Conservation (phyloP, 2,888 invertebrate species). For the Chalcosyrphus nemorum region DNA sequence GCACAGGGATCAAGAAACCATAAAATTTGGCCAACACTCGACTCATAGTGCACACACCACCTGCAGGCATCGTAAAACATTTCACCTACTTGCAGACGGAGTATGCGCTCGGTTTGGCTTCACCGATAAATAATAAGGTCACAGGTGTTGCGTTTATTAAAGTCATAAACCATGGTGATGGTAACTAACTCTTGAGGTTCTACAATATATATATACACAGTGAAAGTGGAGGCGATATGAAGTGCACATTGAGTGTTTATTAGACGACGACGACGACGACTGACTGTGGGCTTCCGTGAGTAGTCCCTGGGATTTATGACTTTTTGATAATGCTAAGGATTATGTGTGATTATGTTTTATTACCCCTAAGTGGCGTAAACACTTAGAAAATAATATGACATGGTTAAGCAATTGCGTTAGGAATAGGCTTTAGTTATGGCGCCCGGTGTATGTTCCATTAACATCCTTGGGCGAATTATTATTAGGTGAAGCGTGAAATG, state of each 20-base stretch:
- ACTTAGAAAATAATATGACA: constrained; percentile 61
- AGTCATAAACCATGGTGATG: constrained; percentile 69
- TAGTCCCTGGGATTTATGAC: constrained; percentile 65
- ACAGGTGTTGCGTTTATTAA: constrained; percentile 73
- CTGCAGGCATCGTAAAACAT: constrained; percentile 59
- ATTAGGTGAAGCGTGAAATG: not conserved
- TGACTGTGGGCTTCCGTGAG: constrained; percentile 61
- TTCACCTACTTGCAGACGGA: constrained; percentile 1
- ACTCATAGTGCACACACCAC: constrained; percentile 36
- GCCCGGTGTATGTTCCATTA: not conserved
- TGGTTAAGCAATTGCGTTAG: constrained; percentile 29
- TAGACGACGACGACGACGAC: constrained; percentile 49
- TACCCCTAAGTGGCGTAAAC: constrained; percentile 65
- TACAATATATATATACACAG: not conserved
- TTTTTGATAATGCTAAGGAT: constrained; percentile 71
- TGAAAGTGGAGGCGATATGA: constrained; percentile 35
- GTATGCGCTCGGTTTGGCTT: constrained; percentile 37
- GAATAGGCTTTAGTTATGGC: not conserved
- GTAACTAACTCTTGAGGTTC: constrained; percentile 62
- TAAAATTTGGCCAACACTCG: constrained; percentile 42
- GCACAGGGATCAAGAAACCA: constrained; percentile 6
- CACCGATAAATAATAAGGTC: constrained; percentile 69
- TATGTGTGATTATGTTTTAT: constrained; percentile 72
- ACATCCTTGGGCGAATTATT: not conserved
- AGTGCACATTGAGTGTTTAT: constrained; percentile 72